A percentile compares a stretch with the other conserved stretches of the same genome.
Conservation (phyloP, 2,797 vertebrate genomes). For the Sebastiscus tertius region DNA sequence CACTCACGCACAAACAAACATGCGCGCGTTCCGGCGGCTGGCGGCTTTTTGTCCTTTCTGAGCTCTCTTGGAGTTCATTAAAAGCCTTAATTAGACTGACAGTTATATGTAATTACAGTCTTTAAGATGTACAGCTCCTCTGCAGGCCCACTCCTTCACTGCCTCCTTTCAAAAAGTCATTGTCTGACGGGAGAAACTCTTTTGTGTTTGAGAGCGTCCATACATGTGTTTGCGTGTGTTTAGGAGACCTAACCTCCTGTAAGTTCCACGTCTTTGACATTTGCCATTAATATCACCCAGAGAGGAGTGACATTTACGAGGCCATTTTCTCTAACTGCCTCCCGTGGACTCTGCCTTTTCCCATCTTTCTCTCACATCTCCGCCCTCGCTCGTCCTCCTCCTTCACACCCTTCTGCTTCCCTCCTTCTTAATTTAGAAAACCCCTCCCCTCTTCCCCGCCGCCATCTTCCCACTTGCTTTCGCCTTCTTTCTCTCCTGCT, state of each 20-base stretch:
- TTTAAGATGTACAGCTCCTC: conserved; percentile 80
- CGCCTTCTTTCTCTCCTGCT: conserved; percentile 63
- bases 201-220: conserved; percentile 1
- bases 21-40: conserved; percentile 46
- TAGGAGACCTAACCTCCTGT: conserved; percentile 25
- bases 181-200: conserved; percentile 30
- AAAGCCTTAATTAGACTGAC: conserved; percentile 84
- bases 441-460: conserved; percentile 48
- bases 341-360: conserved; percentile 43
- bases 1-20: conserved; percentile 43
- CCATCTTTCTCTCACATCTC: conserved; percentile 40
- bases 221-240: conserved; percentile 45
- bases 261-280: conserved; percentile 58
- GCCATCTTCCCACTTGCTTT: conserved; percentile 66
- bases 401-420: conserved; percentile 61
- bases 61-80: conserved; percentile 80
- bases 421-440: conserved; percentile 80
- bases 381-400: conserved; percentile 39
- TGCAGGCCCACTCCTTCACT: conserved; percentile 66
- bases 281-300: conserved; percentile 63
- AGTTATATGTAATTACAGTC: conserved; percentile 84
- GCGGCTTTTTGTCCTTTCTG: conserved; percentile 68
- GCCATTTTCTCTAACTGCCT: conserved; percentile 32
- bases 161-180: conserved; percentile 55
- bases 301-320: conserved; percentile 67